Conservation (phyloP, 2,888 invertebrate genomes). For the Lottia gigantea region DNA sequence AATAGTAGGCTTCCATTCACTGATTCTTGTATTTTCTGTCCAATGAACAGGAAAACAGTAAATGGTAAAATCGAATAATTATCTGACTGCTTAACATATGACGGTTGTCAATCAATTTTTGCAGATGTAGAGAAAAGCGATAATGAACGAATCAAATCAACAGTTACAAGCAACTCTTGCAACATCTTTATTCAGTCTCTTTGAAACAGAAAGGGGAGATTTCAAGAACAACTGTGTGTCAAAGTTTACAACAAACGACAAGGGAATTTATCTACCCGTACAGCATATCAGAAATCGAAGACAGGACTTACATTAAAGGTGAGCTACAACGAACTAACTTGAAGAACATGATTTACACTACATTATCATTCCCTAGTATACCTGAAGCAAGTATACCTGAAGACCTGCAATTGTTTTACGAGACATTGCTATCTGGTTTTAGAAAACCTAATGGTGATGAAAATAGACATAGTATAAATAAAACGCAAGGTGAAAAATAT, state of each 20-base stretch:
- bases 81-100: constrained; percentile 17
- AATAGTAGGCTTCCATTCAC: no score
- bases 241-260: neutral
- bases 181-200: no score
- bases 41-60: neutral
- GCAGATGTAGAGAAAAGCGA: constrained; percentile 2
- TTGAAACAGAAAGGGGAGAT: neutral
- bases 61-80: constrained; percentile 9
- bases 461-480: constrained; percentile 9
- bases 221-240: neutral
- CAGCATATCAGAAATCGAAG: neutral
- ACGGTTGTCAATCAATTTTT: constrained; percentile 12
- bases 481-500: constrained; percentile 7
- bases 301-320: neutral
- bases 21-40: constrained; percentile 15
- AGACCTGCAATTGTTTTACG: neutral
- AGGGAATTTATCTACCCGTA: neutral
- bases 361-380: neutral
- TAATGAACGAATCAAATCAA: constrained; percentile 9
- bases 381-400: no score
- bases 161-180: neutral
- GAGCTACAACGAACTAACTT: neutral
- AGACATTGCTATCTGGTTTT: constrained; percentile 6
- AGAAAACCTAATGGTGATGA: constrained; percentile 11
- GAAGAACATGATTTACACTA: neutral